Base-by-base conservation (phyloP, 2,113 vertebrate species). In the Vidua macroura region DNA sequence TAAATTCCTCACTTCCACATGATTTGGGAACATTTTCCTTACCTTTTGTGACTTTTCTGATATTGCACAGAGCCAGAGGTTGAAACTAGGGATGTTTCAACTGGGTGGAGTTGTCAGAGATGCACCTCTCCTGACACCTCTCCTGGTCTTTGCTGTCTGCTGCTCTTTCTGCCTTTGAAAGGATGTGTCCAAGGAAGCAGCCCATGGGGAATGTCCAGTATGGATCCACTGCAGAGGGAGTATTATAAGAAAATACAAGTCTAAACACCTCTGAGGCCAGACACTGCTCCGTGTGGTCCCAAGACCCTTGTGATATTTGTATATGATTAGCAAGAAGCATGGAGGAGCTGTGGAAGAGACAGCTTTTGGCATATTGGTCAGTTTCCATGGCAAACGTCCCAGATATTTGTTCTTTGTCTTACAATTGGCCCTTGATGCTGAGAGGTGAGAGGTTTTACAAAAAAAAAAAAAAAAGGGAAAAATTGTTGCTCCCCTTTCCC, bases 1-100 rank as follows among this genome's bases (percentile, higher is more conserved):
- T 55, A 96, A 97, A 97, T 94, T 97, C 97, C 66, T 97, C 72
- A 7, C 81, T 93, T 93, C 78, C 88, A 94, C 85, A 39, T 96
- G 83, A 96, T 53, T 80, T 83, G 96, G 90, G 96, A 96, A 80
- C 63, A 43, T 59, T 60, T 83, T 92, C 68, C 66, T 64, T 68
- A 86, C 88, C 19, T 35, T 69, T 81, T 68, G 51, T 59, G 75
- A 75, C 44, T 91, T 93, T 72, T 92, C 87, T 94, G 85, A 85
- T 51, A 76, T 33, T 91, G 70, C 77, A 59, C 88, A 92, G 90
- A 93, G 43, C 51, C n/a, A 37, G 33, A 39, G 35, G 46, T 58
- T 49, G 33, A 39, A 92, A 92, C 13, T 8, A n/a, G 16, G 30
- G 28, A 46, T 60, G 72, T 89, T 7, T 79, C 14, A 79, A 74